phyloP scores from a whole-genome alignment of 1,140 invertebrate species.

The Drosophila pruinosa region DNA sequence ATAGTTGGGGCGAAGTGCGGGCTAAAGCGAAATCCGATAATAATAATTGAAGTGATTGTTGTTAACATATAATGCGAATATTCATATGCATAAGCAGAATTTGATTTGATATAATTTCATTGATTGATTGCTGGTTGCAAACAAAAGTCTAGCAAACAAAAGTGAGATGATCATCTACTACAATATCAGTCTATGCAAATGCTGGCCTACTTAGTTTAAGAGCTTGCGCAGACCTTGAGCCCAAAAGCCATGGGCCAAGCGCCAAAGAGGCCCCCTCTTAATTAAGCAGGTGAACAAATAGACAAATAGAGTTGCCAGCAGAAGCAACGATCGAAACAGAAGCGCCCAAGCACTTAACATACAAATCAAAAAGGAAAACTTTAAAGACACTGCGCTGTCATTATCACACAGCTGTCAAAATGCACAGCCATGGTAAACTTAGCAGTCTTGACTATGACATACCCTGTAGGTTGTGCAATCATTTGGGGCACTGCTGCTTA shows the following conservation, averaged over 20 bases:
- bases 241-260: constrained; percentile 13
- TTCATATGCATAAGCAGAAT: constrained; percentile 1
- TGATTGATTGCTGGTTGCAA: constrained; percentile 9
- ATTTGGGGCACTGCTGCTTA: not conserved
- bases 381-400: not conserved
- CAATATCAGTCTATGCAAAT: constrained; percentile 38
- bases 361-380: constrained; percentile 11
- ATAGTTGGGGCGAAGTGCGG: not conserved
- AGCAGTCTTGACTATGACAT: not conserved
- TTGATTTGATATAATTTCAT: constrained; percentile 7
- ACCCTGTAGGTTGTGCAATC: constrained; percentile 1
- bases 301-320: not conserved
- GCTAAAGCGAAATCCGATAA: not conserved
- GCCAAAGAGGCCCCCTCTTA: constrained; percentile 35
- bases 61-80: not conserved
- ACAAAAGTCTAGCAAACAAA: constrained; percentile 13
- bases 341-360: not conserved
- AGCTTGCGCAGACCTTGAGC: constrained; percentile 47
- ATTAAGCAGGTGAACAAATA: constrained; percentile 27
- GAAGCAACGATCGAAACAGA: not conserved
- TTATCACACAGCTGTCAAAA: constrained; percentile 19
- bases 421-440: not conserved
- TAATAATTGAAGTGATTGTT: constrained; percentile 10
- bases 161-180: constrained; percentile 4
- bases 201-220: constrained; percentile 35